Evolutionary conservation across 1,140 invertebrate species (phyloP), one percentile per base, ranked within the genome.

Genomic region (Hyles euphorbiae): DNA sequence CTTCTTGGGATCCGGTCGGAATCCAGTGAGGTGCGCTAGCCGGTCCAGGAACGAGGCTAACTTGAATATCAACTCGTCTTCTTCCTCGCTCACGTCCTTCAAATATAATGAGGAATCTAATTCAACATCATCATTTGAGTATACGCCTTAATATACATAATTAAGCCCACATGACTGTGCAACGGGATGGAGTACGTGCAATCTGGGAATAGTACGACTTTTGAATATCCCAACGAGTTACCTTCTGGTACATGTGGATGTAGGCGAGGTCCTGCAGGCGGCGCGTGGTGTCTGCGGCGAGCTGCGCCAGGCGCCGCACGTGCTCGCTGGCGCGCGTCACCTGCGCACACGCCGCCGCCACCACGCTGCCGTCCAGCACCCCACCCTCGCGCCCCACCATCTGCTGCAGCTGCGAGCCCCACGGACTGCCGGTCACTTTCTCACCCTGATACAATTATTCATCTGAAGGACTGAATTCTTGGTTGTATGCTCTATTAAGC

Each of bases 41-140:
- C 71, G 60, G 60, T 84, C 80, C 52, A 87, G 60, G 55, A 78
- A 75, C 75, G 75, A 84, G 8, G 83, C 81, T 49, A 87, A 66
- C 51, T 73, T 71, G 4, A 82, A 50, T 5, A 87, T 58, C 56
- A 87, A 60, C 56, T 74, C 70, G 5, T 78, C 69, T n/a, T 81
- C 76, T 34, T 83, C 74, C 0, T 72, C 10, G 5, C 65, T 22
- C 45, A 67, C 48, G 2, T 69, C 59, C 76, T 72, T 55, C 3
- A 61, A 56, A 22, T 22, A 22, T 22, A 22, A 22, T 22, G 22
- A 22, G 2, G 22, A 0, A 22, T 22, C 2, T 22, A 22, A 22
- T 22, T 22, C 22, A 22, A 22, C 1, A 22, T 22, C 1, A 22
- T 22, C 2, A 22, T 22, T 22, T 22, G 2, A 22, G 22, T 22